Base-by-base conservation (phyloP, 2,888 invertebrate species). In the Automeris io region DNA sequence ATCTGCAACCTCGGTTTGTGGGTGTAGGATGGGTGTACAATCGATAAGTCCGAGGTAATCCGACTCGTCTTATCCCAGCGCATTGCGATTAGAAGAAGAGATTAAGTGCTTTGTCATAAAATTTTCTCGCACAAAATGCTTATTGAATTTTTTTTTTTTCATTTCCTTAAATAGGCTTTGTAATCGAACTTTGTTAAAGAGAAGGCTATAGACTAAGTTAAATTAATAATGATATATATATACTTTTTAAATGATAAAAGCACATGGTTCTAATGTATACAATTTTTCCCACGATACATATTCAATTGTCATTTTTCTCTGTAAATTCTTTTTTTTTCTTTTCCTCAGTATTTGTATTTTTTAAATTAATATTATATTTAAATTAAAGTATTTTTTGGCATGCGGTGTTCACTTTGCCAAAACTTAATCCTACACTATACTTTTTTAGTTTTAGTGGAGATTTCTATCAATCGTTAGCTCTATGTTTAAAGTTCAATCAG, bases 1-100 rank as follows among this genome's bases (percentile, higher is more conserved):
- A n/a, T n/a, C 19, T 24, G 9, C 21, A 23, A 23, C 23, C 7
- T 34, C 18, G 16, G 6, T 9, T 16, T 16, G 24, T 24, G 23
- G 16, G 23, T 13, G 22, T 23, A 23, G 16, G 23, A 13, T n/a
- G 16, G n/a, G 23, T 16, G 7, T 23, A 11, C 37, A 37, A 37
- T 37, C 37, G 32, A 37, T 37, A 37, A 23, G 32, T 32, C 18
- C 37, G 32, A 37, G 37, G 37, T 29, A 29, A 29, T 29, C 16
- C 37, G 23, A 5, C 22, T 23, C 22, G 23, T 18, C 8, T 23
- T 32, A 37, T 37, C 37, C 32, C 12, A 37, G 22, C 31, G 32
- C 37, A 22, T 12, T n/a, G 11, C 22, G 31, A 37, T 37, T 23
- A 37, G 22, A 23, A 23, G 7, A 8, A 18, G 12, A 37, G 8